Evolutionary conservation across 2,113 vertebrate species (phyloP).

Genomic region (Platycercus adscitus): DNA sequence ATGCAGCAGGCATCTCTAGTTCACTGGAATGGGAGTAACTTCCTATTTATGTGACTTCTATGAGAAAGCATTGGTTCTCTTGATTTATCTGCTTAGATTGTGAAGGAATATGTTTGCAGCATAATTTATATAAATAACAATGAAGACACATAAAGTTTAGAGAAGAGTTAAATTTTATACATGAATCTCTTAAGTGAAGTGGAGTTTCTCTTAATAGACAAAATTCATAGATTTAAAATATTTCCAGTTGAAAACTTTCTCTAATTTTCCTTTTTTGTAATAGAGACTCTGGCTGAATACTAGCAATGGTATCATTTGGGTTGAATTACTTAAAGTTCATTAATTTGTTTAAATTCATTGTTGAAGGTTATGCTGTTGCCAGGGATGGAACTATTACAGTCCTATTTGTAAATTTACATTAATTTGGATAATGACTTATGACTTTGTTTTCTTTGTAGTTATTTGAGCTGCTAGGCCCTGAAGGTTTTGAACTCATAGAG

Average conservation of each 20-base stretch:
- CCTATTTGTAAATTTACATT: not conserved
- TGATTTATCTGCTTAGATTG: not conserved
- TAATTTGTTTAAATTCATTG: not conserved
- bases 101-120: not conserved
- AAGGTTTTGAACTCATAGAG: conserved; percentile 94
- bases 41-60: not conserved
- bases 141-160: not conserved
- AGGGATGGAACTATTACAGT: not conserved
- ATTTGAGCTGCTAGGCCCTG: conserved; percentile 94
- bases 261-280: not conserved
- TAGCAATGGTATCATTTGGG: not conserved
- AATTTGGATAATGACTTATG: not conserved
- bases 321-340: not conserved
- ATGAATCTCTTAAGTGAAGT: not conserved
- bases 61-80: not conserved
- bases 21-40: not conserved
- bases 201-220: not conserved
- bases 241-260: not conserved
- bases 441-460: conserved; percentile 76
- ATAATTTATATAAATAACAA: not conserved
- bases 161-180: not conserved
- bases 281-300: not conserved
- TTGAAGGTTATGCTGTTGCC: not conserved
- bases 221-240: not conserved
- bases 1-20: not conserved